These are phyloP conservation scores for Budorcas taxicolor DNA, from an alignment of 2,113 vertebrate species.

Conservation along the genomic window DNA sequence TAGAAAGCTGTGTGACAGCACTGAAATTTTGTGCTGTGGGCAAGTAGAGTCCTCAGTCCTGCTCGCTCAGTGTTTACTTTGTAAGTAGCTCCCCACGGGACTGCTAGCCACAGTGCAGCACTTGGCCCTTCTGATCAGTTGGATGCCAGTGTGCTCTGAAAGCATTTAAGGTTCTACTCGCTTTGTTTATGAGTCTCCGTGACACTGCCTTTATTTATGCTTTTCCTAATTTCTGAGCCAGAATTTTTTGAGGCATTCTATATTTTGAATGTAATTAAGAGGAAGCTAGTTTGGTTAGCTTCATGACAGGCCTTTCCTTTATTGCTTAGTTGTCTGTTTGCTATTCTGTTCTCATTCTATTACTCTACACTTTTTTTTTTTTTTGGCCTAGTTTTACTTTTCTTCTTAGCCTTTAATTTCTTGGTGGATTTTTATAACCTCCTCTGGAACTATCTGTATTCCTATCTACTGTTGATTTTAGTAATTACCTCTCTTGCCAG, in stretches of 20 bases:
- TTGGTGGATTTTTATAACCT: background rate
- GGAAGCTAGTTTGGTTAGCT: background rate
- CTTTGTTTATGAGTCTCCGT: background rate
- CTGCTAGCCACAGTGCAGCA: background rate
- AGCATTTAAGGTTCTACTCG: background rate
- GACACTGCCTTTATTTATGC: background rate
- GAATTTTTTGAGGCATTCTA: background rate
- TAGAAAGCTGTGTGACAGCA: background rate
- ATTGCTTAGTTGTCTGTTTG: background rate
- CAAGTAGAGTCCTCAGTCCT: background rate
- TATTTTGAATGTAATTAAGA: conserved; percentile 14
- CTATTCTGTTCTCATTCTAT: background rate
- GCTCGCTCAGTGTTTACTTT: background rate
- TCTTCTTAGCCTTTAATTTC: background rate
- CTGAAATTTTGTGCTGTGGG: background rate
- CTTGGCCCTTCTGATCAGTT: background rate
- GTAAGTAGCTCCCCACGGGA: background rate
- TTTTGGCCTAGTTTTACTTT: background rate
- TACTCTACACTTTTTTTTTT: background rate
- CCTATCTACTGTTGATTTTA: background rate
- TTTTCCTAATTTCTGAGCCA: background rate
- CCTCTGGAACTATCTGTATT: background rate
- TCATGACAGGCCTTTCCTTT: background rate
- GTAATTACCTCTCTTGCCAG: background rate
- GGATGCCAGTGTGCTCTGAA: background rate